These are phyloP conservation scores for Drosophila peninsularis DNA, from an alignment of 2,888 invertebrate species.

Conservation along the genomic window DNA sequence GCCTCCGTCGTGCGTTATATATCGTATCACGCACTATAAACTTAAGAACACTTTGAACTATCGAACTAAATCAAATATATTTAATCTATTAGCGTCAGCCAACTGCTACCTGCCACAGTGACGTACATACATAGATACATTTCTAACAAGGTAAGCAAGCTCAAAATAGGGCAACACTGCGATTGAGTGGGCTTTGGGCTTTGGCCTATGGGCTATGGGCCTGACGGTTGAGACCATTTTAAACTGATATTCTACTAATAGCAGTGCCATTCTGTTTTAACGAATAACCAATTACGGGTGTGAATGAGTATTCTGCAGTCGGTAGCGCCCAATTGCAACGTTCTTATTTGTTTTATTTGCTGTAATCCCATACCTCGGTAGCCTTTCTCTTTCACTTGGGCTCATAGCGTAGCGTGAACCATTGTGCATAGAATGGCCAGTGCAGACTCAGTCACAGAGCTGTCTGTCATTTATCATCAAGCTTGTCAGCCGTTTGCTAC, in stretches of 20 bases:
- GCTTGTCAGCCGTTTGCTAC: constrained; percentile 28
- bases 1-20: neutral
- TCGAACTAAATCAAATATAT: too few species aligned
- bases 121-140: constrained; percentile 5
- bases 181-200: constrained; percentile 29
- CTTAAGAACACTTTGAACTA: too few species aligned
- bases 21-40: constrained; percentile 1
- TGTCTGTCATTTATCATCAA: constrained; percentile 54
- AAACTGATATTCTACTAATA: constrained; percentile 54
- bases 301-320: too few species aligned
- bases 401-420: constrained; percentile 27
- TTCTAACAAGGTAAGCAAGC: constrained; percentile 16
- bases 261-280: constrained; percentile 34
- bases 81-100: too few species aligned
- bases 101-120: too few species aligned
- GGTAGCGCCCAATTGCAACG: too few species aligned
- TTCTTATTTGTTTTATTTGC: constrained; percentile 1
- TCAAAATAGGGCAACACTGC: constrained; percentile 35
- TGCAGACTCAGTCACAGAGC: constrained; percentile 13
- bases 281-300: too few species aligned
- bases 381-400: constrained; percentile 41
- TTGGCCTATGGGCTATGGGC: neutral
- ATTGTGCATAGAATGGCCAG: constrained; percentile 43
- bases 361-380: constrained; percentile 12
- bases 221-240: constrained; percentile 19